Percentiles rank a stretch among this genome's conserved stretches.
These are phyloP conservation scores for Struthidea cinerea DNA, from an alignment of 2,113 vertebrate species.

Conservation along the genomic window DNA sequence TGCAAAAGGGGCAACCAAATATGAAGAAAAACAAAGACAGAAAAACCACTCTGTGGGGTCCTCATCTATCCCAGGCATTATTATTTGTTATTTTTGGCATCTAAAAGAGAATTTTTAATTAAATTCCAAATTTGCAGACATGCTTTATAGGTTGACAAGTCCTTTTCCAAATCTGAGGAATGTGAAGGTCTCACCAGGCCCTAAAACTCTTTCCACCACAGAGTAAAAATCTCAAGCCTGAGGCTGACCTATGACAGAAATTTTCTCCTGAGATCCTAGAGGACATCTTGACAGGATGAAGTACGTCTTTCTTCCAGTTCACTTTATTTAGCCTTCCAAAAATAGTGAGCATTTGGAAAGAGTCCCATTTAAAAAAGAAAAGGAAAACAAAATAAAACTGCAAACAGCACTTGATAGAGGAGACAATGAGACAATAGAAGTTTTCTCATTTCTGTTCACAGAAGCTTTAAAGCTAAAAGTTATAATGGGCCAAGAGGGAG, in stretches of 20 bases:
- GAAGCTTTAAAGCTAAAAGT: not conserved
- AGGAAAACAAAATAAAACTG: not conserved
- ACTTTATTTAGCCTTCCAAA: not conserved
- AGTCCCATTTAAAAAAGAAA: not conserved
- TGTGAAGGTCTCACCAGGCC: not conserved
- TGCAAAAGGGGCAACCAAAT: not conserved
- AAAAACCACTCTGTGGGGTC: not conserved
- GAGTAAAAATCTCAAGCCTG: not conserved
- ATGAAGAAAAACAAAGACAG: not conserved
- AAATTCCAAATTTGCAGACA: not conserved
- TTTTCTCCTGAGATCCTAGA: not conserved
- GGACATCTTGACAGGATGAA: not conserved
- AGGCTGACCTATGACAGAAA: not conserved
- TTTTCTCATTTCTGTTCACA: not conserved
- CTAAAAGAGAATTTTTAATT: not conserved
- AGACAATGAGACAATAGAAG: not conserved
- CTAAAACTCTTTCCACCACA: not conserved
- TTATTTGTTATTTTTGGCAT: not conserved
- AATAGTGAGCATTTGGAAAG: not conserved
- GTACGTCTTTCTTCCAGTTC: not conserved
- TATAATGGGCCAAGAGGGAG: not conserved
- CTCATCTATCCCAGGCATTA: not conserved
- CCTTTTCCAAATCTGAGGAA: not conserved
- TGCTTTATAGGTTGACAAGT: not conserved
- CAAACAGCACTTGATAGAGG: not conserved